phyloP scores from a whole-genome alignment of 2,797 vertebrate genomes.

The Ctenopoma kingsleyae region DNA sequence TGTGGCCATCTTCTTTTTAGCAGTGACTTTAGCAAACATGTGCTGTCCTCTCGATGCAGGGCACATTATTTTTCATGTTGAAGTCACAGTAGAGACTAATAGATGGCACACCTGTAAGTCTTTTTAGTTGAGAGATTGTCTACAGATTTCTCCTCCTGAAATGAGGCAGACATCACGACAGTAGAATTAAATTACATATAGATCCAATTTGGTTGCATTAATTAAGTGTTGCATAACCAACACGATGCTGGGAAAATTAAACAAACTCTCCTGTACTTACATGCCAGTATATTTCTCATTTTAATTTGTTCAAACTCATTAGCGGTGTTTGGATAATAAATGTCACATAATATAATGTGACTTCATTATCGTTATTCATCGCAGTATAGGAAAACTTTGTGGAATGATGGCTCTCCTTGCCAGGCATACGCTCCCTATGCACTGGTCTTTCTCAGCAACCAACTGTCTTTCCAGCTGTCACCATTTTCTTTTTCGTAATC shows the following conservation, averaged over 20 bases:
- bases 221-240: background rate
- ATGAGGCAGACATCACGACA: too few relatives aligned
- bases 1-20: too few relatives aligned
- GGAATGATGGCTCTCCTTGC: constrained; percentile 6
- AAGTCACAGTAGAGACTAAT: too few relatives aligned
- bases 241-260: background rate
- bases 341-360: constrained; percentile 1
- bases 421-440: constrained; percentile 34
- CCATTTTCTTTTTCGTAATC: constrained; percentile 13
- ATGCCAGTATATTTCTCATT: background rate
- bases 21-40: too few relatives aligned
- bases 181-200: too few relatives aligned
- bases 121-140: too few relatives aligned
- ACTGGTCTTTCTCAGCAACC: constrained; percentile 26
- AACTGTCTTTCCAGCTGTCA: constrained; percentile 55
- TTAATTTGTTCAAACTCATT: constrained; percentile 8
- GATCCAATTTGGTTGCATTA: background rate
- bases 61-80: too few relatives aligned
- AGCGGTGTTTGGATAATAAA: constrained; percentile 33
- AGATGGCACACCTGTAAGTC: too few relatives aligned
- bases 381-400: background rate
- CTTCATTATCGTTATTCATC: constrained; percentile 5
- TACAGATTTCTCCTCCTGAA: too few relatives aligned
- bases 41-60: too few relatives aligned
- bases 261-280: background rate